Evolutionary conservation across 2,797 vertebrate genomes (phyloP).

Genomic region (Rhyacichthys aspro): DNA sequence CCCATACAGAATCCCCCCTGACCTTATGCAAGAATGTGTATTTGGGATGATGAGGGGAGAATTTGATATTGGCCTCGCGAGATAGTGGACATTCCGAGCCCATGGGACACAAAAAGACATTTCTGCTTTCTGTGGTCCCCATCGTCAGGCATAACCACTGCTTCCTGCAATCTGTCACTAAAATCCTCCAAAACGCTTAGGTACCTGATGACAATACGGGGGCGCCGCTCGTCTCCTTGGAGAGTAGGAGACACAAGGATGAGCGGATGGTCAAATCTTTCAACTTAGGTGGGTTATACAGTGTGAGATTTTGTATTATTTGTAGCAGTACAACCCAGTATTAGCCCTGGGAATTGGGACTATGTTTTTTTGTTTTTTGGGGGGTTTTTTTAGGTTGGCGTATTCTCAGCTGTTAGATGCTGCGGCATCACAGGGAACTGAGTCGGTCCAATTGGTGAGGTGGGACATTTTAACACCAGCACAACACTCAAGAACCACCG

Average conservation of each 20-base stretch:
- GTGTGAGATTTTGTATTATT: not conserved
- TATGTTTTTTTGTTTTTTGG: too few relatives aligned
- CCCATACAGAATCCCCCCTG: conserved; percentile 73
- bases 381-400: too few relatives aligned
- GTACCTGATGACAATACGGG: conserved; percentile 79
- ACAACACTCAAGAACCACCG: conserved; percentile 32
- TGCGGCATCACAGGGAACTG: conserved; percentile 38
- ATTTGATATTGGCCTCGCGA: conserved; percentile 85
- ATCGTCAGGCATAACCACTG: conserved; percentile 79
- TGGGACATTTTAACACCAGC: conserved; percentile 66
- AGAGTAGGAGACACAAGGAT: conserved; percentile 48
- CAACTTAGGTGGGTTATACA: not conserved
- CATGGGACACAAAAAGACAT: conserved; percentile 83
- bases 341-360: too few relatives aligned
- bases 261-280: conserved; percentile 27
- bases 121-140: conserved; percentile 82
- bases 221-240: conserved; percentile 75
- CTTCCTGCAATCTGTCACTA: conserved; percentile 89
- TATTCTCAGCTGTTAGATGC: conserved; percentile 4
- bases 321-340: not conserved
- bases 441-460: conserved; percentile 62
- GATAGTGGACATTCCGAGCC: conserved; percentile 86
- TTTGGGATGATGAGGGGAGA: conserved; percentile 80
- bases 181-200: conserved; percentile 81
- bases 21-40: conserved; percentile 83